A percentile compares a stretch with the other conserved stretches of the same genome.
phyloP scores from a whole-genome alignment of 1,140 invertebrate species.

The Copidosoma floridanum region DNA sequence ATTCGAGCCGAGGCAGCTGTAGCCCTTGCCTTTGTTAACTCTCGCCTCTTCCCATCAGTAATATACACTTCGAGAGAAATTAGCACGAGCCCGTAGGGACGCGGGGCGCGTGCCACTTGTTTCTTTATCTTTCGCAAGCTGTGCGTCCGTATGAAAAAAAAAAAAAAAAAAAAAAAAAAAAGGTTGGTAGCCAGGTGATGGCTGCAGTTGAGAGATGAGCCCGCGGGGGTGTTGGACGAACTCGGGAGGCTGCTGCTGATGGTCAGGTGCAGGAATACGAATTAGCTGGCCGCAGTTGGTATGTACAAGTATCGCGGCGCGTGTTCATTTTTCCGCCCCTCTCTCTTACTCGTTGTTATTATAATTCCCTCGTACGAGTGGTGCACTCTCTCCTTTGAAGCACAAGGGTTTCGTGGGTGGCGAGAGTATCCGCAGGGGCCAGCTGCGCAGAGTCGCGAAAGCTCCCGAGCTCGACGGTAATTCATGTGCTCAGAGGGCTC shows the following conservation, averaged over 20 bases:
- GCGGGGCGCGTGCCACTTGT: neutral
- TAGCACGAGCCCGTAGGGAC: neutral
- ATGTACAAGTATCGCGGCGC: too few relatives aligned
- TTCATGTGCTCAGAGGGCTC: too few relatives aligned
- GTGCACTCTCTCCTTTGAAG: too few relatives aligned
- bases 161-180: neutral
- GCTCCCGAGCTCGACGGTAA: too few relatives aligned
- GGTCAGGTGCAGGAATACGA: conserved; percentile 52
- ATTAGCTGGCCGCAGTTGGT: conserved; percentile 39
- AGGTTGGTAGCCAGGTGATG: neutral
- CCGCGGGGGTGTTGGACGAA: conserved; percentile 50
- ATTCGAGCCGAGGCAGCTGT: conserved; percentile 9
- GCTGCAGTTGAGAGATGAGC: conserved; percentile 16
- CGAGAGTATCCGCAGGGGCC: conserved; percentile 36
- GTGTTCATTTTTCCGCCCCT: too few relatives aligned
- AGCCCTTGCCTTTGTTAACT: neutral
- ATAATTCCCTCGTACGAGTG: too few relatives aligned
- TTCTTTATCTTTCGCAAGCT: conserved; percentile 12
- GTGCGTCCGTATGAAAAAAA: neutral
- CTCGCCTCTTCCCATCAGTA: conserved; percentile 32
- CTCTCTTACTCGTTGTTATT: too few relatives aligned
- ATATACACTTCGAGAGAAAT: conserved; percentile 37
- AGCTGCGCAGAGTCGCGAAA: conserved; percentile 44
- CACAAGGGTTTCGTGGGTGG: too few relatives aligned
- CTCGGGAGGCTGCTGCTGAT: conserved; percentile 10